Conservation (phyloP, 2,888 invertebrate genomes). For the Linhomoeus sp. region DNA sequence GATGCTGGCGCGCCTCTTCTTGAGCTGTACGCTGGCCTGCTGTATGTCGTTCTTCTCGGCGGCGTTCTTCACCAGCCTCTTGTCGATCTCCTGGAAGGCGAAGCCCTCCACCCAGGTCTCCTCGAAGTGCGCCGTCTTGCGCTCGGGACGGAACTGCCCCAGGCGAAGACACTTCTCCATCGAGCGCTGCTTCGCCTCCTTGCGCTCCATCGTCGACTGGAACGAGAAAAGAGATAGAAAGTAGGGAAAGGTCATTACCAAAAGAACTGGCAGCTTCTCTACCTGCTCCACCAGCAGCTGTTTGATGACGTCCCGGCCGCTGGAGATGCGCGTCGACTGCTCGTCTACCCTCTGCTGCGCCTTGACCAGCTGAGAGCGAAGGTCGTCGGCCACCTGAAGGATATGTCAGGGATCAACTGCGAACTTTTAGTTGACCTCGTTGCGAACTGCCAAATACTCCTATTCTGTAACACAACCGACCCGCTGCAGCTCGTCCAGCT, state of each 20-base stretch:
- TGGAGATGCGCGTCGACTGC: conserved; percentile 58
- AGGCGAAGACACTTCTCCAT: conserved; percentile 94
- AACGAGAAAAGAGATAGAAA: too few relatives aligned
- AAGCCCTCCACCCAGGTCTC: conserved; percentile 99
- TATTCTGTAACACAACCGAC: too few relatives aligned
- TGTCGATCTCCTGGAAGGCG: conserved; percentile 91
- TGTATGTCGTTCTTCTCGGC: conserved; percentile 17
- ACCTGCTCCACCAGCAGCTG: conserved; percentile 85
- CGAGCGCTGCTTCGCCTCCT: conserved; percentile 63
- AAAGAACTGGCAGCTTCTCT: too few relatives aligned
- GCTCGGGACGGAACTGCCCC: conserved; percentile 94
- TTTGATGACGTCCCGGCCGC: conserved; percentile 75
- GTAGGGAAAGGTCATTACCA: too few relatives aligned
- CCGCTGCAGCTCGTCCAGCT: conserved; percentile 82
- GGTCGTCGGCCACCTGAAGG: conserved; percentile 82
- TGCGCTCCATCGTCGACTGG: conserved; percentile 85
- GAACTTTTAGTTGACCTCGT: background rate
- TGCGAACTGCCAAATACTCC: too few relatives aligned
- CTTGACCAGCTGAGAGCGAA: conserved; percentile 58
- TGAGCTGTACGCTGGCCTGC: conserved; percentile 12
- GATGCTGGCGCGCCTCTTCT: conserved; percentile 16
- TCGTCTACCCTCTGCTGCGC: conserved; percentile 80
- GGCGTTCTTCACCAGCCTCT: conserved; percentile 36
- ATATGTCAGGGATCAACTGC: too few relatives aligned
- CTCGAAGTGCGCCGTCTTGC: conserved; percentile 97